Evolutionary conservation across 2,888 invertebrate species (phyloP), one percentile per base, ranked within the genome.

Genomic region (Watsonalla binaria): DNA sequence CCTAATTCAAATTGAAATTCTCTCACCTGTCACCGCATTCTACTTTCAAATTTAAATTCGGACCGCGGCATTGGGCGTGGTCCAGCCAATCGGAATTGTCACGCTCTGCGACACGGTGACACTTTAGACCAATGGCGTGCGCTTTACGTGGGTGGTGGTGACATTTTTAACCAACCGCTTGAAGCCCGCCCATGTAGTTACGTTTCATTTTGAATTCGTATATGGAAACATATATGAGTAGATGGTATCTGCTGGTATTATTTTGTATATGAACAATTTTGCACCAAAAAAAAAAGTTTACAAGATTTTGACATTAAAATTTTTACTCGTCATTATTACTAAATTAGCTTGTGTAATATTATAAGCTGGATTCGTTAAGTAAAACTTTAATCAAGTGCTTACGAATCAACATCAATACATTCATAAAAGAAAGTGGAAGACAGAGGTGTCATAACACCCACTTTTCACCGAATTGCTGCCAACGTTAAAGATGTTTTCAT

Each of bases 91-190:
- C 64, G 72, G 69, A 74, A 79, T 70, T 86, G 87, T 89, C 88
- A 84, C 89, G 80, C 80, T 71, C 66, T 74, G 84, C 74, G 83
- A 84, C 86, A 85, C 78, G 75, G 87, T 90, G 90, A 90, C 90
- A 90, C 60, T 86, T 86, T 74, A 74, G 63, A 63, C 90, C 90
- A 90, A 90, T 90, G 52, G 72, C 65, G 64, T 45, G 54, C 51
- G 59, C 60, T 51, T 57, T 65, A 77, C 68, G 73, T 74, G 67
- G 70, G 76, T 73, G 80, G 78, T 74, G 77, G 80, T 84, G 88
- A 88, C 89, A 86, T 76, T 84, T 84, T 79, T 69, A 76, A 74
- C 86, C 83, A 84, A 82, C 76, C 73, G 63, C 54, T 56, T 57
- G 46, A 52, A 59, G 60, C 63, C 81, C 85, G 84, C 87, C 86